Percentiles rank a stretch among this genome's conserved stretches.
Evolutionary conservation across 2,797 vertebrate species (phyloP).

Genomic region (Cheirogaleus major): DNA sequence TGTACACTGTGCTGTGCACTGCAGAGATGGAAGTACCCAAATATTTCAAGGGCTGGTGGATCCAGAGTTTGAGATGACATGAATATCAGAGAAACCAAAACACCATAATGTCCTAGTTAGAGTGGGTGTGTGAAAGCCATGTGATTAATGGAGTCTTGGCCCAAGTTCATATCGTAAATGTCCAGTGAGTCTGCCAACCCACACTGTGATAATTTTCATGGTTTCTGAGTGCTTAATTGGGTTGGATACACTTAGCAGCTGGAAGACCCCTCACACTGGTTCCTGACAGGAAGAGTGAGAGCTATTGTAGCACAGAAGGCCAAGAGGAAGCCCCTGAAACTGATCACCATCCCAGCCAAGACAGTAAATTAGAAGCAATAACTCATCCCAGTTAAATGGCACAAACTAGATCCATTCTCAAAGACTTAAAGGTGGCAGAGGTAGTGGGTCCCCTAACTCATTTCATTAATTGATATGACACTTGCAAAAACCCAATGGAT

Average conservation of each 20-base stretch:
- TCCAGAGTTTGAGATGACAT: not conserved
- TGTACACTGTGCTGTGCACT: rapidly evolving
- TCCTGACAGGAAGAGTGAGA: slow-evolving; percentile 13
- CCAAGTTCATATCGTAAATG: slow-evolving; percentile 39
- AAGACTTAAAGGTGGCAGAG: not conserved
- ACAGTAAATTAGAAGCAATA: slow-evolving; percentile 49
- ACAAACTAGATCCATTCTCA: not conserved
- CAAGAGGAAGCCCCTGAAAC: slow-evolving; percentile 7
- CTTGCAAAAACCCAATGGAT: not conserved
- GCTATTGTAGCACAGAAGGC: slow-evolving; percentile 32
- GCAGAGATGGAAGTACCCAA: not conserved
- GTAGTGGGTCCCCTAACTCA: not conserved
- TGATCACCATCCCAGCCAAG: slow-evolving; percentile 1
- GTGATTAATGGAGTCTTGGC: slow-evolving; percentile 28
- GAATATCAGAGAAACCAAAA: not conserved
- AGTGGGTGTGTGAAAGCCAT: slow-evolving; percentile 10
- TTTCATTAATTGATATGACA: not conserved
- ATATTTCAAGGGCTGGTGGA: not conserved
- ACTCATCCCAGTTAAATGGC: slow-evolving; percentile 27
- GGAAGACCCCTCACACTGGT: slow-evolving; percentile 42
- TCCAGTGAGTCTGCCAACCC: slow-evolving; percentile 16
- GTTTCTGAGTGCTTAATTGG: slow-evolving; percentile 62
- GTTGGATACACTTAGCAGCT: slow-evolving; percentile 58
- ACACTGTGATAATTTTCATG: slow-evolving; percentile 47
- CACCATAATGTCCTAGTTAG: not conserved